phyloP scores from a whole-genome alignment of 2,888 invertebrate species.

The Lacanobia wlatinum region DNA sequence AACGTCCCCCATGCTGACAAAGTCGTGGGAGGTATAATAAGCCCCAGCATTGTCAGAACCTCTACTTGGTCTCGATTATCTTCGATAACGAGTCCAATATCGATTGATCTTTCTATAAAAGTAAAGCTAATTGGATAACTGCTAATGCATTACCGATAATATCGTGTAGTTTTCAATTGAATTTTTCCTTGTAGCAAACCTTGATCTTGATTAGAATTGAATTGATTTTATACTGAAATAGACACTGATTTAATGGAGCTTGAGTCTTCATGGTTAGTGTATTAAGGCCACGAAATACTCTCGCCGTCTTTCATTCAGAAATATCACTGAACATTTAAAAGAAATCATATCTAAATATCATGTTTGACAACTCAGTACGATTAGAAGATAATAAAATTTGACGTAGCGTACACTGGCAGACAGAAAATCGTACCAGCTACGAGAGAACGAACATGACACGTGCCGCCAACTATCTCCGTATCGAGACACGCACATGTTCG shows the following conservation, averaged over 20 bases:
- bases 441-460: conserved; percentile 45
- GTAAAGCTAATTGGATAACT: conserved; percentile 55
- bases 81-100: conserved; percentile 32
- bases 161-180: background rate
- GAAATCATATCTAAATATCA: conserved; percentile 21
- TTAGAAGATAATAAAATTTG: conserved; percentile 39
- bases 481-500: conserved; percentile 58
- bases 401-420: conserved; percentile 29
- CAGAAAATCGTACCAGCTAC: conserved; percentile 24
- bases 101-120: conserved; percentile 55
- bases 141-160: conserved; percentile 18
- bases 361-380: conserved; percentile 23
- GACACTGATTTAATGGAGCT: background rate
- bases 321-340: conserved; percentile 14
- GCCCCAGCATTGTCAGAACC: conserved; percentile 26
- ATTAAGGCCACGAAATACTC: background rate
- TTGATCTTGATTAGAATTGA: conserved; percentile 16
- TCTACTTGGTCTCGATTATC: conserved; percentile 45
- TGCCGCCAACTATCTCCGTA: conserved; percentile 41
- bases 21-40: conserved; percentile 54
- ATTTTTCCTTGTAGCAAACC: conserved; percentile 9
- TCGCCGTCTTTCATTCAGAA: conserved; percentile 3
- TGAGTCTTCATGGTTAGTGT: background rate
- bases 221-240: background rate
- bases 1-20: conserved; percentile 33